These are phyloP conservation scores for Drosophila nigritarsus DNA, from an alignment of 2,888 invertebrate species.

Conservation along the genomic window DNA sequence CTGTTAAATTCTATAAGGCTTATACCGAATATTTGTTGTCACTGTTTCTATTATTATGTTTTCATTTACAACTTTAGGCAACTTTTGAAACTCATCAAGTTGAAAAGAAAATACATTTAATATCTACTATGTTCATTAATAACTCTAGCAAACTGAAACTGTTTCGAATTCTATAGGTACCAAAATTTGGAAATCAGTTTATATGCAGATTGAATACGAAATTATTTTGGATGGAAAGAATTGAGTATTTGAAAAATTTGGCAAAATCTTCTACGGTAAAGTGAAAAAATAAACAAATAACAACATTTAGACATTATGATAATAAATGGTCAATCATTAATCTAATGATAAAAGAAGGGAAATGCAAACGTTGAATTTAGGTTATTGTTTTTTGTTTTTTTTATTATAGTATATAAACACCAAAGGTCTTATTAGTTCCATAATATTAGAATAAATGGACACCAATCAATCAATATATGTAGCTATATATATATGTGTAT, in stretches of 20 bases:
- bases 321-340: conserved; percentile 38
- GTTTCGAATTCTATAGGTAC: background rate
- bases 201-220: conserved; percentile 10
- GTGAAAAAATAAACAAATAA: conserved; percentile 24
- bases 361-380: conserved; percentile 40
- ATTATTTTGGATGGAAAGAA: conserved; percentile 5
- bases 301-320: conserved; percentile 49
- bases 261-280: conserved; percentile 36
- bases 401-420: conserved; percentile 3
- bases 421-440: conserved; percentile 10
- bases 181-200: background rate
- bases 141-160: background rate
- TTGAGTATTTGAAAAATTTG: conserved; percentile 19
- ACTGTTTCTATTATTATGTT: background rate
- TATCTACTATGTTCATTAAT: background rate
- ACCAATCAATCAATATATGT: conserved; percentile 23
- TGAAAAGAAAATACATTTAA: background rate
- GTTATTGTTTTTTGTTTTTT: conserved; percentile 1
- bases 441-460: conserved; percentile 15
- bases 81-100: background rate
- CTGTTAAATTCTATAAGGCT: background rate
- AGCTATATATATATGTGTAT: conserved; percentile 2
- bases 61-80: background rate
- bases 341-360: conserved; percentile 30
- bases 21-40: background rate